Percentiles rank a stretch among this genome's conserved stretches.
Conservation (phyloP, 2,113 vertebrate species). For the Cathartes aura region DNA sequence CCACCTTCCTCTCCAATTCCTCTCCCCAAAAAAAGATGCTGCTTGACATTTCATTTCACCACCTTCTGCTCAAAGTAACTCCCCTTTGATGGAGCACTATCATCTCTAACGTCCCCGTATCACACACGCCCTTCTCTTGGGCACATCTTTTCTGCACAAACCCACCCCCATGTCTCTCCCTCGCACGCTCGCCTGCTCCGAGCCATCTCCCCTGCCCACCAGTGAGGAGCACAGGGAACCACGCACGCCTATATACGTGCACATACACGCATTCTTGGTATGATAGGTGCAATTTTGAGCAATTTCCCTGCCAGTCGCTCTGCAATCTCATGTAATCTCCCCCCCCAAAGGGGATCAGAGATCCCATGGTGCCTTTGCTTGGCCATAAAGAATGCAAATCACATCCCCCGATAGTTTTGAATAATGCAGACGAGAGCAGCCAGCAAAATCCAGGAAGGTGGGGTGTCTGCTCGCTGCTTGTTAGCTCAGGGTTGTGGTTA, state of each 20-base stretch:
- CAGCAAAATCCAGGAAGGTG: background rate
- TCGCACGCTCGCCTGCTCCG: background rate
- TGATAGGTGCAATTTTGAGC: conserved; percentile 19
- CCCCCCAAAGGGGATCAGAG: background rate
- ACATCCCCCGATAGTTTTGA: background rate
- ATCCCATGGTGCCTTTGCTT: background rate
- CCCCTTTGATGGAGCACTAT: background rate
- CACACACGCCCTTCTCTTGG: background rate
- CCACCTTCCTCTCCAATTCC: background rate
- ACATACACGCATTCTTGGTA: background rate
- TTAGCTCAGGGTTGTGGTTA: background rate
- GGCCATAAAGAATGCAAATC: conserved; percentile 28
- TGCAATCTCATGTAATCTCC: background rate
- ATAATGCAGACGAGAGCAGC: background rate
- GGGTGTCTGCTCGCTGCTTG: background rate
- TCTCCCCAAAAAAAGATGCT: background rate
- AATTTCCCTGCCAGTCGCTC: conserved; percentile 36
- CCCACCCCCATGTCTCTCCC: background rate
- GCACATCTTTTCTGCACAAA: background rate
- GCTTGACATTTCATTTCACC: background rate
- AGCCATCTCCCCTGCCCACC: background rate
- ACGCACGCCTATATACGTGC: fast-evolving
- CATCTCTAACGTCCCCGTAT: background rate
- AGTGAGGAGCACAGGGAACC: background rate
- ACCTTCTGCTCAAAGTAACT: background rate